Percentiles rank a stretch among this genome's conserved stretches.
Evolutionary conservation across 23 tunicate species (phyloP).

Genomic region (Ciona savignyi): DNA sequence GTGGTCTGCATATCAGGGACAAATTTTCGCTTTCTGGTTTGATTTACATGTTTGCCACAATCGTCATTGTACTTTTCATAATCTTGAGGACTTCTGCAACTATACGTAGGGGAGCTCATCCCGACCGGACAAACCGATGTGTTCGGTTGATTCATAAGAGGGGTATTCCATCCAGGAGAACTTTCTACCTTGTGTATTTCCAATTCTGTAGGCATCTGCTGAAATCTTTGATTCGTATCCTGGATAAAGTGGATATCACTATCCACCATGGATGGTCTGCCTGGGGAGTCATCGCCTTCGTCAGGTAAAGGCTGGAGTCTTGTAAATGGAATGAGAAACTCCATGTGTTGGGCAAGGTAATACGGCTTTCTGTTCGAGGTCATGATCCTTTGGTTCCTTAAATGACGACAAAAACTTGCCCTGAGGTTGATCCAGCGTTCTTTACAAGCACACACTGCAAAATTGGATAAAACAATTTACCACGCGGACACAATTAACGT

Average conservation of each 20-base stretch:
- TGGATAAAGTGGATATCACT: not conserved
- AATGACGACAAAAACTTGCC: not conserved
- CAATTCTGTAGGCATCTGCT: not conserved
- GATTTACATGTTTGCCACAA: too few relatives aligned
- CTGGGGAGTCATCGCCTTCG: not conserved
- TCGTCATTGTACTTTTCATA: too few relatives aligned
- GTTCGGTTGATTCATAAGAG: not conserved
- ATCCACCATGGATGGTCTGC: not conserved
- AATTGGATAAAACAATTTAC: too few relatives aligned
- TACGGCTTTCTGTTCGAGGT: not conserved
- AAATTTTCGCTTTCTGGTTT: too few relatives aligned
- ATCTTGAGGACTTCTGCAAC: too few relatives aligned
- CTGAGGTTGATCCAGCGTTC: not conserved
- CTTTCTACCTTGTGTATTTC: not conserved
- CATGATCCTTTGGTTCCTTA: not conserved
- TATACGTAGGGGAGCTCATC: too few relatives aligned
- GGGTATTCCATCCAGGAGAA: not conserved
- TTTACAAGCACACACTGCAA: not conserved
- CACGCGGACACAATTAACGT: too few relatives aligned
- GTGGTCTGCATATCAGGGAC: too few relatives aligned
- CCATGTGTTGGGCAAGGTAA: slow-evolving; percentile 11
- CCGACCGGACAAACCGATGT: too few relatives aligned
- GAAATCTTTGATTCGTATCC: not conserved
- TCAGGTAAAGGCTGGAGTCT: not conserved
- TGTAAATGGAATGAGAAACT: slow-evolving; percentile 1